phyloP scores from a whole-genome alignment of 2,888 invertebrate genomes.

The Philonicus albiceps region DNA sequence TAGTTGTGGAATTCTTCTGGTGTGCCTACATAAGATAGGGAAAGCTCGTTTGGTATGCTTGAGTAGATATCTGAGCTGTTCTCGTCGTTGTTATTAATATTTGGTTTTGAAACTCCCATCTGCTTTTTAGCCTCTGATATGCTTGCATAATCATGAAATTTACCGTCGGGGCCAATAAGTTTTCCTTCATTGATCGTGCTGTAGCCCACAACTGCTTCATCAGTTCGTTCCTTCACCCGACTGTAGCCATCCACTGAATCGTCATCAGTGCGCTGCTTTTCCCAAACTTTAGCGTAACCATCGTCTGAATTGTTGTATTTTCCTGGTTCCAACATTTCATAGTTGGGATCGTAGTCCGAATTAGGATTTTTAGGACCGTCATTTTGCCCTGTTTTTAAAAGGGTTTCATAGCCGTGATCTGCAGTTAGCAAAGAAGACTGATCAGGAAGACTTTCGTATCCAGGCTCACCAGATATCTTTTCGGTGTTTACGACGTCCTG shows the following conservation, averaged over 20 bases:
- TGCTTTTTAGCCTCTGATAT: slow-evolving; percentile 57
- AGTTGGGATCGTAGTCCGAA: slow-evolving; percentile 78
- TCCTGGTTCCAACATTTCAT: slow-evolving; percentile 71
- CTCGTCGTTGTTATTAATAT: slow-evolving; percentile 52
- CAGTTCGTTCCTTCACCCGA: slow-evolving; percentile 56
- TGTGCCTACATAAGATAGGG: background rate
- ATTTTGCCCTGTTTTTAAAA: slow-evolving; percentile 57
- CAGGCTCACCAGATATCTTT: slow-evolving; percentile 52
- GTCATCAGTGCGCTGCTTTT: slow-evolving; percentile 55
- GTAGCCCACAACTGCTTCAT: slow-evolving; percentile 41
- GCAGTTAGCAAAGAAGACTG: slow-evolving; percentile 66
- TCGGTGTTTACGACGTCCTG: background rate
- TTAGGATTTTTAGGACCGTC: slow-evolving; percentile 57
- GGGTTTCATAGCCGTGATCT: slow-evolving; percentile 79
- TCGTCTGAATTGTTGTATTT: slow-evolving; percentile 54
- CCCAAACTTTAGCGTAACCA: slow-evolving; percentile 62
- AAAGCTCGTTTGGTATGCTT: slow-evolving; percentile 50
- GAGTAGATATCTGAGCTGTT: slow-evolving; percentile 52
- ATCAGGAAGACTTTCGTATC: slow-evolving; percentile 62
- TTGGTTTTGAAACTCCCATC: slow-evolving; percentile 41
- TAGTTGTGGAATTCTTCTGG: slow-evolving; percentile 46
- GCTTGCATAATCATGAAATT: slow-evolving; percentile 59
- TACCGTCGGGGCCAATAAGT: slow-evolving; percentile 45
- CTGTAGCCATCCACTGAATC: slow-evolving; percentile 56
- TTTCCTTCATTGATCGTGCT: slow-evolving; percentile 20